A percentile compares a stretch with the other conserved stretches of the same genome.
phyloP scores from a whole-genome alignment of 2,797 vertebrate genomes.

The Chelidonichthys spinosus region DNA sequence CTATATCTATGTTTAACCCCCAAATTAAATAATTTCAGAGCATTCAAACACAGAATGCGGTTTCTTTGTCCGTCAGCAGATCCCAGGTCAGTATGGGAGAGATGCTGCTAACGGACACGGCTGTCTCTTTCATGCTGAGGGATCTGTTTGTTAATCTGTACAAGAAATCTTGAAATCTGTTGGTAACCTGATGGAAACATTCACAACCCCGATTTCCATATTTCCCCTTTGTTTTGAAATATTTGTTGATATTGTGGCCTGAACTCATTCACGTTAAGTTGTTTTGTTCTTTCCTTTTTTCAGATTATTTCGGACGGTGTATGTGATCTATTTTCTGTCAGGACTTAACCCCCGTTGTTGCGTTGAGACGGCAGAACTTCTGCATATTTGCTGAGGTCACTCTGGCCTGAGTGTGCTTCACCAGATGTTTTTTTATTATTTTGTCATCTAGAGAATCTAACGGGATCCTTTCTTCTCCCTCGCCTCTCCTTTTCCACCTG shows the following conservation, averaged over 20 bases:
- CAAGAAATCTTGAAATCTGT: conserved; percentile 16
- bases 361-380: conserved; percentile 38
- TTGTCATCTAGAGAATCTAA: conserved; percentile 52
- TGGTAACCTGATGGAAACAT: conserved; percentile 25
- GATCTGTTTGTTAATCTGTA: conserved; percentile 6
- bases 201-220: conserved; percentile 1
- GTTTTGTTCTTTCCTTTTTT: conserved; percentile 40
- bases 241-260: conserved; percentile 29
- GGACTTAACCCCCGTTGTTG: conserved; percentile 18
- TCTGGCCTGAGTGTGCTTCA: conserved; percentile 28
- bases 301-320: conserved; percentile 32
- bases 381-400: conserved; percentile 55
- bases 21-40: no score
- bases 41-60: no score
- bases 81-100: no score
- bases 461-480: conserved; percentile 38
- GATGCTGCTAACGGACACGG: not conserved
- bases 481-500: conserved; percentile 36
- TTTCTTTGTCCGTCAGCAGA: no score
- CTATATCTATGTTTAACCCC: no score
- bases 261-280: not conserved
- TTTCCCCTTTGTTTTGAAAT: conserved; percentile 21
- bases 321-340: conserved; percentile 36
- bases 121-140: conserved; percentile 27
- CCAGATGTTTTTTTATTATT: conserved; percentile 14